phyloP scores from a whole-genome alignment of 2,888 invertebrate species.

The Monopis laevigella region DNA sequence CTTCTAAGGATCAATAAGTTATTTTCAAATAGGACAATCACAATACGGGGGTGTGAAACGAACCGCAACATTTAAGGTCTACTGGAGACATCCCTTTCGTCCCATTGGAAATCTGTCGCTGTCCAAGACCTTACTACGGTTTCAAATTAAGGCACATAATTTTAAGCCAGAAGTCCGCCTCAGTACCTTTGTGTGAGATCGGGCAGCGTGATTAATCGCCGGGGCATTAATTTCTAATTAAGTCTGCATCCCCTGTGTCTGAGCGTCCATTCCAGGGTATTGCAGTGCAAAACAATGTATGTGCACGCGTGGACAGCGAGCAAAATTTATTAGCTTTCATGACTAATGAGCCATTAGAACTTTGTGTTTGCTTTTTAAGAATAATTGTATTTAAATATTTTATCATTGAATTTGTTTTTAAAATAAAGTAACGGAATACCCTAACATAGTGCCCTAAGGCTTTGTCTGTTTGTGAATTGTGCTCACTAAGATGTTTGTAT shows the following conservation, averaged over 20 bases:
- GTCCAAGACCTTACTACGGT: constrained; percentile 15
- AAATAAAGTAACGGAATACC: too few relatives aligned
- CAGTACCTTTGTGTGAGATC: constrained; percentile 5
- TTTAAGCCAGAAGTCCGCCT: constrained; percentile 3
- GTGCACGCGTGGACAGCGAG: constrained; percentile 4
- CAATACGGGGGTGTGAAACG: constrained; percentile 44
- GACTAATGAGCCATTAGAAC: too few relatives aligned
- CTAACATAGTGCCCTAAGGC: too few relatives aligned
- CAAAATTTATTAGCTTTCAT: too few relatives aligned
- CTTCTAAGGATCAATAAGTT: constrained; percentile 7
- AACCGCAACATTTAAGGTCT: constrained; percentile 56
- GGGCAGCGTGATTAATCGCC: constrained; percentile 57
- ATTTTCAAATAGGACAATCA: constrained; percentile 28
- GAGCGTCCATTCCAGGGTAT: background rate
- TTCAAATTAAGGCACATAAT: constrained; percentile 2
- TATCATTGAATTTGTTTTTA: too few relatives aligned
- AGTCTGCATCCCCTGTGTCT: constrained; percentile 46
- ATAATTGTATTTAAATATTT: too few relatives aligned
- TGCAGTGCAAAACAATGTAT: constrained; percentile 5
- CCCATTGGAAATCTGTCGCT: constrained; percentile 48
- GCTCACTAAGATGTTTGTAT: too few relatives aligned
- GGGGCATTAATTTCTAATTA: constrained; percentile 64
- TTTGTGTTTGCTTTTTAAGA: too few relatives aligned
- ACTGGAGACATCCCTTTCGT: constrained; percentile 43
- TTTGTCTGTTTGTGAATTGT: too few relatives aligned